Percentiles rank a stretch among this genome's conserved stretches.
Evolutionary conservation across 30 jellyfish, hydroid and myxozoan species (phyloP).

Genomic region (Mastigias papua): DNA sequence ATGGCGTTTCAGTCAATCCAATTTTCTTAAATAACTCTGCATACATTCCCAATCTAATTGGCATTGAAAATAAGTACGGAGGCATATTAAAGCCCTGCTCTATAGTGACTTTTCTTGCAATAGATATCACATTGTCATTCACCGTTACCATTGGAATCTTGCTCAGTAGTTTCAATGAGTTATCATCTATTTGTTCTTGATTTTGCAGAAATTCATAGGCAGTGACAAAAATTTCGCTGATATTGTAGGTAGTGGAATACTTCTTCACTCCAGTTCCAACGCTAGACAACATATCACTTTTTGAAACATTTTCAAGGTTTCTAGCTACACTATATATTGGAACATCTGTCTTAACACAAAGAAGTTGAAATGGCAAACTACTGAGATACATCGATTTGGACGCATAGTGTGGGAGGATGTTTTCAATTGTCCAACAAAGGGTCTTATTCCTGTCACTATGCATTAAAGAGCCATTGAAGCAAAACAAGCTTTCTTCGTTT

Average conservation of each 20-base stretch:
- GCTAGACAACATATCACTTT: slow-evolving; percentile 2
- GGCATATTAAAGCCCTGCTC: slow-evolving; percentile 28
- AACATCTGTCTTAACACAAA: neutral
- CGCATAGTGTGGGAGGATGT: slow-evolving; percentile 45
- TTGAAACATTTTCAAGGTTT: slow-evolving; percentile 22
- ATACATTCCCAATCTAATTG: slow-evolving; percentile 29
- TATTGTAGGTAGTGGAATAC: neutral
- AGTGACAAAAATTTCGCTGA: slow-evolving; percentile 1
- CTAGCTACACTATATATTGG: slow-evolving; percentile 16
- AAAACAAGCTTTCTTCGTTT: neutral
- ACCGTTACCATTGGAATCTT: slow-evolving; percentile 4
- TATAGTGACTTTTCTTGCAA: slow-evolving; percentile 47
- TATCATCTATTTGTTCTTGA: neutral
- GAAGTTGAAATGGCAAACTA: neutral
- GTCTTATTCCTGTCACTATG: neutral
- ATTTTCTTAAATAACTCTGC: slow-evolving; percentile 30
- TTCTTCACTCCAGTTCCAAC: slow-evolving; percentile 9
- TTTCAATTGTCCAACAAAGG: slow-evolving; percentile 50
- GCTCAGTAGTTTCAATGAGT: neutral
- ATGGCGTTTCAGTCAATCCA: slow-evolving; percentile 59
- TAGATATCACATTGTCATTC: neutral
- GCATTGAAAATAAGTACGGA: slow-evolving; percentile 60
- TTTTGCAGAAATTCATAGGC: slow-evolving; percentile 17
- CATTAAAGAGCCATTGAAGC: slow-evolving; percentile 32
- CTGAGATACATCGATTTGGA: neutral